Percentiles rank a stretch among this genome's conserved stretches.
Evolutionary conservation across 2,797 vertebrate species (phyloP).

Genomic region (Propithecus perrieri): DNA sequence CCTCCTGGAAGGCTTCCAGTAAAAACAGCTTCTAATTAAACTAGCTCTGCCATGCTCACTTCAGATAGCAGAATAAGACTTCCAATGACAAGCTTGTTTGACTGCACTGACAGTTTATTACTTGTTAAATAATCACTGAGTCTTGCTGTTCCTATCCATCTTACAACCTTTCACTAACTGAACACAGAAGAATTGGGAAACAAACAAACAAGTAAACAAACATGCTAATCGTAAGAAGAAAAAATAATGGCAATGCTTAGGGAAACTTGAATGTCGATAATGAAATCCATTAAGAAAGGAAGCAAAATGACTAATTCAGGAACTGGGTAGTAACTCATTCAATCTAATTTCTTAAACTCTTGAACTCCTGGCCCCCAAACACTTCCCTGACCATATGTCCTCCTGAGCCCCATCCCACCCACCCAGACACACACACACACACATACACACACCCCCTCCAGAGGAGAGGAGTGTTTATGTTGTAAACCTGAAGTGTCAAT

Average conservation of each 20-base stretch:
- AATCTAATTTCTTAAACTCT: slow-evolving; percentile 75
- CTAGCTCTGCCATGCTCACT: slow-evolving; percentile 63
- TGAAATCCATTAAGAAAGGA: slow-evolving; percentile 79
- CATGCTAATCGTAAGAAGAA: slow-evolving; percentile 56
- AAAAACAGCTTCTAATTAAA: slow-evolving; percentile 82
- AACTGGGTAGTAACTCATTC: slow-evolving; percentile 73
- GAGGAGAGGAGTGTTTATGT: not conserved
- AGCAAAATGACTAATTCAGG: slow-evolving; percentile 81
- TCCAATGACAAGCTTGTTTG: slow-evolving; percentile 63
- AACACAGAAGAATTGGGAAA: slow-evolving; percentile 68
- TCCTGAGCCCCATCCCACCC: not conserved
- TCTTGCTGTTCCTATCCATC: slow-evolving; percentile 73
- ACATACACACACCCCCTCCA: rapidly evolving
- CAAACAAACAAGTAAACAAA: slow-evolving; percentile 60
- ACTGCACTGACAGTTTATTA: slow-evolving; percentile 72
- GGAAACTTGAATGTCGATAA: slow-evolving; percentile 64
- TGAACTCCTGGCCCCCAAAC: slow-evolving; percentile 68
- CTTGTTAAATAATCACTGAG: slow-evolving; percentile 80
- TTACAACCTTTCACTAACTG: slow-evolving; percentile 67
- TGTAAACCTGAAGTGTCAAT: not conserved
- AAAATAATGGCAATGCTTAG: slow-evolving; percentile 62
- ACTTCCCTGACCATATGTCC: slow-evolving; percentile 62
- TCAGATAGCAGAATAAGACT: slow-evolving; percentile 79
- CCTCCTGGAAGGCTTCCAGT: slow-evolving; percentile 81
- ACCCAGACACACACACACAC: not conserved